These are phyloP conservation scores for Herpailurus yagouaroundi DNA, from an alignment of 2,113 vertebrate species.

Conservation along the genomic window DNA sequence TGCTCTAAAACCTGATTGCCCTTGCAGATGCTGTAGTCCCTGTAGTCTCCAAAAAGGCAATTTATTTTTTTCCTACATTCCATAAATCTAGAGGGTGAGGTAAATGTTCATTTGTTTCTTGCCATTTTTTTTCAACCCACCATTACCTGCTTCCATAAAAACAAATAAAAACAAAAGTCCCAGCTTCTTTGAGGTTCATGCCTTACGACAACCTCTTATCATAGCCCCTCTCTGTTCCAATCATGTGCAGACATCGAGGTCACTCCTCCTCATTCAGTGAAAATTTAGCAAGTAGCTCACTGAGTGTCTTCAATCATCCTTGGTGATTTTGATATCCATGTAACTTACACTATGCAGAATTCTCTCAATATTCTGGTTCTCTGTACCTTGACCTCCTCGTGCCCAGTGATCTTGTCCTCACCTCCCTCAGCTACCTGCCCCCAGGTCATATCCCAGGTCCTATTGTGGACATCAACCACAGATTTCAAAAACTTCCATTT, in stretches of 20 bases:
- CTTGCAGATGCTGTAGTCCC: neutral
- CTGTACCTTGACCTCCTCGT: neutral
- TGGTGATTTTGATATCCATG: neutral
- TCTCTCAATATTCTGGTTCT: neutral
- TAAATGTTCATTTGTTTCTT: conserved; percentile 1
- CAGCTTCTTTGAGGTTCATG: neutral
- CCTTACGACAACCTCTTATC: neutral
- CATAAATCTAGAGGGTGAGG: neutral
- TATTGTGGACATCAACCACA: neutral
- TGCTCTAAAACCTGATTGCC: neutral
- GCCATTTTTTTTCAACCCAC: neutral
- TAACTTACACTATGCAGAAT: neutral
- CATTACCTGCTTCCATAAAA: neutral
- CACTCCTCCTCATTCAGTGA: neutral
- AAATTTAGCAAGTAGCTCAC: neutral
- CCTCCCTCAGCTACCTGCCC: neutral
- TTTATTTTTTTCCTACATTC: neutral
- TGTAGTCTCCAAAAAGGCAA: neutral
- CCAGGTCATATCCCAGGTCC: neutral
- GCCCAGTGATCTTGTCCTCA: neutral
- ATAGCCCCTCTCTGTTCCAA: neutral
- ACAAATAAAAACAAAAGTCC: neutral
- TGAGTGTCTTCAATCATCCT: neutral
- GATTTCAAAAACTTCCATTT: neutral
- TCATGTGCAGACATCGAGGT: neutral